phyloP scores from a whole-genome alignment of 2,113 vertebrate genomes.

The Colaptes auratus region DNA sequence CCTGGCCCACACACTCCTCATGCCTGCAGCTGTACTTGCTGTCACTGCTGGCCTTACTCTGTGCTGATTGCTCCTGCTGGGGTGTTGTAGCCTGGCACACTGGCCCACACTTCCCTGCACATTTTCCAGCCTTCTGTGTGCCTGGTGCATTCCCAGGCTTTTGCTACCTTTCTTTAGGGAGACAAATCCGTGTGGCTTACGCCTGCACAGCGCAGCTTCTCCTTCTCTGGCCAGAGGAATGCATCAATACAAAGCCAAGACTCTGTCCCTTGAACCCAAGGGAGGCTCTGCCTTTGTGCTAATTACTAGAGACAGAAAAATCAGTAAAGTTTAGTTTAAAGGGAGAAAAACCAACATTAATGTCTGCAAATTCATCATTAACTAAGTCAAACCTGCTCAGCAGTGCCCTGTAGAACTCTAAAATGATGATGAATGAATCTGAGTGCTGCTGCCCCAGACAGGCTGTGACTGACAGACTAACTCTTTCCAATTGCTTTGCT shows the following conservation, averaged over 20 bases:
- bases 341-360: not conserved
- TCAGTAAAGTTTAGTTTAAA: not conserved
- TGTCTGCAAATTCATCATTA: not conserved
- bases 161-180: not conserved
- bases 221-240: not conserved
- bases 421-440: conserved; percentile 1
- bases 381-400: not conserved
- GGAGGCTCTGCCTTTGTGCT: not conserved
- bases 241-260: not conserved
- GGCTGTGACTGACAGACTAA: not conserved
- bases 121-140: not conserved
- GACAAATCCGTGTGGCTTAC: not conserved
- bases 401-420: not conserved
- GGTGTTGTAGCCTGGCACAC: not conserved
- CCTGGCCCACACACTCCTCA: not conserved
- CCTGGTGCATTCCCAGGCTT: not conserved
- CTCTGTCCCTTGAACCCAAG: not conserved
- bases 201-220: not conserved
- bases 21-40: not conserved
- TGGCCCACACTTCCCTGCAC: not conserved
- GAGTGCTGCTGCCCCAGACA: not conserved
- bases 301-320: not conserved
- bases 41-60: not conserved
- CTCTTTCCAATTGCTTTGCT: conserved; percentile 25
- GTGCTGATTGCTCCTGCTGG: not conserved